Base-by-base conservation (phyloP, 1,140 invertebrate genomes). In the Macrobrachium rosenbergii region DNA sequence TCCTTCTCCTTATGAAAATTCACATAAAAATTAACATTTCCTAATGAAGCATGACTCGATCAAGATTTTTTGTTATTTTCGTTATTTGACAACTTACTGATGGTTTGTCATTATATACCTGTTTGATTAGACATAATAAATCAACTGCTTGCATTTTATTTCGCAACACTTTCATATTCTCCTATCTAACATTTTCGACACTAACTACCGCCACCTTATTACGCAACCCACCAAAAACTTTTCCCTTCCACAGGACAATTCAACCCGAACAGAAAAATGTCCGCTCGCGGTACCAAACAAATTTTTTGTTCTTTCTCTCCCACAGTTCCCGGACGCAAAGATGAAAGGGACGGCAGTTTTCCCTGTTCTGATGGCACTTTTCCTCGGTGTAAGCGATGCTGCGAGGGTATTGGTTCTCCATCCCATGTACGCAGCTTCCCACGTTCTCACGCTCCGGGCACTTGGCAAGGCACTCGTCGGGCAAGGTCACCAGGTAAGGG, bases 341-440 rank as follows among this genome's bases (percentile, higher is more conserved):
- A 58, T 45, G 17, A 52, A 17, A 28, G 45, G 19, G 75, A 17
- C 58, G 5, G 5, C 16, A 8, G 14, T 17, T 19, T 17, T 64
- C 23, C 62, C 37, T 3, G n/a, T 45, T 16, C 21, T 58, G 83
- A 63, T 60, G 63, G 21, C 21, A 16, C 69, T 72, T 28, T 28
- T 28, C 11, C 12, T 37, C 16, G 45, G 63, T 45, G 62, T 67
- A 7, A 23, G 6, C 19, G 69, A 64, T 0, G 78, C 43, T 1
- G 28, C 43, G 23, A 73, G 79, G 69, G 73, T 90, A 43, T 59
- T 90, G 45, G 79, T 90, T 11, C 67, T 90, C 11, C 89, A 90
- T 59, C 89, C 89, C 12, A 84, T 89, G 80, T 90, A 89, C 86
- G 88, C 84, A 3, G 89, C 86, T 45, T 90, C 89, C 12, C 89